These are phyloP conservation scores for Dysmachus trigonus DNA, from an alignment of 2,888 invertebrate species.

Conservation along the genomic window DNA sequence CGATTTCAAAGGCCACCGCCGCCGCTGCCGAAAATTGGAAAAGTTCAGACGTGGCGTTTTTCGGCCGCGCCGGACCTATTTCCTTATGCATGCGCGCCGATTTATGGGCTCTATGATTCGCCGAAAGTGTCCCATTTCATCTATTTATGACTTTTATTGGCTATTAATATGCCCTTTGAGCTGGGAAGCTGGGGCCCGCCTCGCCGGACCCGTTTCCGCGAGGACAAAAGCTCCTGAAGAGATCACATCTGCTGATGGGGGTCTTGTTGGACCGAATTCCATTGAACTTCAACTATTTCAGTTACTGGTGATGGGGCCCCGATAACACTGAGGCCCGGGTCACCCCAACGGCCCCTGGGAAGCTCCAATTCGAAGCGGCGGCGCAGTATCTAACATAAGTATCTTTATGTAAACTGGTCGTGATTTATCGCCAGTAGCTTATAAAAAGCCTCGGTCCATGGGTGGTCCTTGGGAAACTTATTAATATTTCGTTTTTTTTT, in stretches of 20 bases:
- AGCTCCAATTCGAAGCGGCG: background rate
- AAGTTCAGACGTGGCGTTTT: conserved; percentile 4
- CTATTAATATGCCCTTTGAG: background rate
- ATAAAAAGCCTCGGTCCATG: conserved; percentile 1
- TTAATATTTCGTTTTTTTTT: background rate
- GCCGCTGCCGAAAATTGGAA: conserved; percentile 26
- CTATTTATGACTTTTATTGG: conserved; percentile 19
- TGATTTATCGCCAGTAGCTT: conserved; percentile 32
- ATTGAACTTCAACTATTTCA: background rate
- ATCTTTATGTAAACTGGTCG: conserved; percentile 6
- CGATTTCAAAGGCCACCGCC: conserved; percentile 34
- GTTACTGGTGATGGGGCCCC: background rate
- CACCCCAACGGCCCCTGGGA: background rate
- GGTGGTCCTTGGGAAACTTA: conserved; percentile 29
- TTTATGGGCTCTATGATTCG: conserved; percentile 12
- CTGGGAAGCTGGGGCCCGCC: background rate
- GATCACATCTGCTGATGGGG: conserved; percentile 10
- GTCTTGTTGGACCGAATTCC: background rate
- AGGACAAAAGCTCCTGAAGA: background rate
- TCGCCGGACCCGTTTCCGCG: background rate
- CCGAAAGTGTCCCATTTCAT: conserved; percentile 32
- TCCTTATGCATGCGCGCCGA: background rate
- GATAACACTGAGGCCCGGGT: background rate
- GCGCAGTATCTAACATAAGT: background rate
- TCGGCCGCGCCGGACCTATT: background rate